phyloP scores from a whole-genome alignment of 2,113 vertebrate genomes.

The Scartelaos histophorus region DNA sequence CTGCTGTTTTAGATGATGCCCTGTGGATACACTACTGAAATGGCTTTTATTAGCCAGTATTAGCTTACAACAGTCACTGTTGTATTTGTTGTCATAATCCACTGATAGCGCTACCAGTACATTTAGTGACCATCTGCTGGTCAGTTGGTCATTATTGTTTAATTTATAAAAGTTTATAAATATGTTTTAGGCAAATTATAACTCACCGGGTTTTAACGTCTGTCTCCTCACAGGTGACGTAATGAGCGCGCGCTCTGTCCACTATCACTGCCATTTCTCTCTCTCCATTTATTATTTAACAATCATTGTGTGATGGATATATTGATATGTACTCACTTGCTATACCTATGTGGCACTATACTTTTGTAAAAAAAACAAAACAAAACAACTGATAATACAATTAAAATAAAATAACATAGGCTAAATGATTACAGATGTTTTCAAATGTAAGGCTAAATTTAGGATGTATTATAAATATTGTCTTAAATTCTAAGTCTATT shows the following conservation, averaged over 20 bases:
- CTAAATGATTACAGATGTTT: neutral
- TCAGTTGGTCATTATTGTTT: too few relatives aligned
- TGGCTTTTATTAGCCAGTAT: neutral
- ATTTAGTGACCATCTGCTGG: neutral
- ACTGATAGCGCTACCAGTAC: neutral
- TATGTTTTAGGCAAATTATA: neutral
- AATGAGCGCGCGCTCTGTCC: too few relatives aligned
- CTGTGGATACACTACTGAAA: neutral
- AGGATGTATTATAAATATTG: neutral
- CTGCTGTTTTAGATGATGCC: neutral
- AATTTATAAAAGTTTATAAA: neutral
- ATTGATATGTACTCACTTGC: too few relatives aligned
- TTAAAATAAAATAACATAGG: too few relatives aligned
- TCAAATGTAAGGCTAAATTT: neutral
- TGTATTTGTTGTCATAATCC: neutral
- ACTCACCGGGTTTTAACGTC: neutral
- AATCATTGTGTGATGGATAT: too few relatives aligned
- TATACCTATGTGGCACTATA: too few relatives aligned
- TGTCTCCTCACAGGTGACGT: conserved; percentile 5
- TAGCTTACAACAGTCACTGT: neutral
- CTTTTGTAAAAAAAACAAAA: too few relatives aligned
- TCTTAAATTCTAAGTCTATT: neutral
- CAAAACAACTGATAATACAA: neutral
- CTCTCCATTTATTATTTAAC: too few relatives aligned
- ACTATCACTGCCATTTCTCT: too few relatives aligned